Evolutionary conservation across 2,797 vertebrate genomes (phyloP).

Genomic region (Sebastes variabilis): DNA sequence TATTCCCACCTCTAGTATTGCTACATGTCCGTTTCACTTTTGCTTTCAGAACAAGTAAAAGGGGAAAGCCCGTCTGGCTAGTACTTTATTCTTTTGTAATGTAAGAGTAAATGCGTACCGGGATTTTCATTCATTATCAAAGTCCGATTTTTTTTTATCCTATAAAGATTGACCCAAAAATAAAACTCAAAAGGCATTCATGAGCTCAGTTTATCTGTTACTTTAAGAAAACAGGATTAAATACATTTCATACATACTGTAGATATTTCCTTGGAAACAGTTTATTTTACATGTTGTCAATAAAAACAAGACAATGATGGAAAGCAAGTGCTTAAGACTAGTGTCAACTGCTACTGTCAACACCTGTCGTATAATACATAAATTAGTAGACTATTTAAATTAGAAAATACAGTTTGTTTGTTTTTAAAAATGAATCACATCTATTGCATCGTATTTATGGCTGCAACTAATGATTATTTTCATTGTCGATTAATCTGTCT

Average conservation of each 20-base stretch:
- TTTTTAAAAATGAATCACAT: neutral
- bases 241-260: neutral
- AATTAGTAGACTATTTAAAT: neutral
- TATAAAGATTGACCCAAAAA: neutral
- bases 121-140: neutral
- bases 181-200: neutral
- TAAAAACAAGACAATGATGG: neutral
- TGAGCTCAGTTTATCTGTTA: neutral
- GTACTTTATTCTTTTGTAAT: neutral
- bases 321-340: neutral
- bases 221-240: neutral
- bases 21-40: slow-evolving; percentile 1
- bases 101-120: neutral
- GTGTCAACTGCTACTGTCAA: neutral
- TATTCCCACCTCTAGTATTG: neutral
- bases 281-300: neutral
- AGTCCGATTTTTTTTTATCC: neutral
- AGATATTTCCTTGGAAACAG: neutral
- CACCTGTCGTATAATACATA: neutral
- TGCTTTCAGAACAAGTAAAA: neutral
- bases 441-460: no score
- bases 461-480: no score
- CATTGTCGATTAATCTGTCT: no score
- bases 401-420: neutral
- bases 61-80: neutral